Evolutionary conservation across 1,140 invertebrate genomes (phyloP), one percentile per base, ranked within the genome.

Genomic region (Archivesica marissinica): DNA sequence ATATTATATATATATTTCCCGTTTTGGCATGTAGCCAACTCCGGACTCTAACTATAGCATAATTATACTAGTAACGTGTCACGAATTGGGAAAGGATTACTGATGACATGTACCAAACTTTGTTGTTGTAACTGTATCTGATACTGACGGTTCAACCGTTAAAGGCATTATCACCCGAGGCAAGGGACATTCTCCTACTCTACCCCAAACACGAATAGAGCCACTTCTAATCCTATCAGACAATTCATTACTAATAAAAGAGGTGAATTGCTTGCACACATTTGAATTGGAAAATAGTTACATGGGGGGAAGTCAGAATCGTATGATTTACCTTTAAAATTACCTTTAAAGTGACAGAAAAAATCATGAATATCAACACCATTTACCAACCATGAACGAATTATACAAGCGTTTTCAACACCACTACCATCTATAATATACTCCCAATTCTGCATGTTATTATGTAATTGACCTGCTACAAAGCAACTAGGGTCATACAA

Each of bases 61-160:
- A n/a, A n/a, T n/a, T n/a, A n/a, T n/a, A n/a, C n/a, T n/a, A n/a
- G n/a, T n/a, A n/a, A n/a, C n/a, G n/a, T n/a, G n/a, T n/a, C n/a
- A n/a, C n/a, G n/a, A n/a, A n/a, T n/a, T n/a, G n/a, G n/a, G n/a
- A n/a, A n/a, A n/a, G n/a, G n/a, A n/a, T n/a, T n/a, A n/a, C n/a
- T n/a, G n/a, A n/a, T n/a, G n/a, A n/a, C n/a, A n/a, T n/a, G n/a
- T n/a, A n/a, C n/a, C n/a, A n/a, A n/a, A n/a, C n/a, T n/a, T n/a
- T n/a, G n/a, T n/a, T n/a, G n/a, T n/a, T n/a, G n/a, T n/a, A n/a
- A n/a, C n/a, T n/a, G n/a, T n/a, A n/a, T n/a, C n/a, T n/a, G n/a
- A n/a, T n/a, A n/a, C n/a, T 11, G 79, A 70, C 70, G 75, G 11
- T 52, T 39, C 76, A 2, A 80, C 47, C n/a, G 76, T 85, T 17